These are phyloP conservation scores for Mus minutoides DNA, from an alignment of 2,797 vertebrate species.

Conservation along the genomic window DNA sequence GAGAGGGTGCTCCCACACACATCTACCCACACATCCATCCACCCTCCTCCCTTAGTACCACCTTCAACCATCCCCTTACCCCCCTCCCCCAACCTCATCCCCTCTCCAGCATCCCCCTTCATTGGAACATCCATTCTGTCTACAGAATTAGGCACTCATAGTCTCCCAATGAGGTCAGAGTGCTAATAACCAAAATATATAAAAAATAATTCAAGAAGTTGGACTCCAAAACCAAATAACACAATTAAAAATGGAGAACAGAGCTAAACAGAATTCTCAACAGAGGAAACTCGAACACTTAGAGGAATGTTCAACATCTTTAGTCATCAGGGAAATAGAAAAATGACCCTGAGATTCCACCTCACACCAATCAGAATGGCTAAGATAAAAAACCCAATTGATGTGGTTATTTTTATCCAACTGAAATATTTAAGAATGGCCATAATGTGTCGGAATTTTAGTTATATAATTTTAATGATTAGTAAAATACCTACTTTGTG, in stretches of 20 bases:
- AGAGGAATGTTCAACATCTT: not conserved
- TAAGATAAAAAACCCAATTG: not conserved
- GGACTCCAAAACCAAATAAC: not conserved
- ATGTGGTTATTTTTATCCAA: constrained; percentile 39
- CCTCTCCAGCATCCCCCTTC: not conserved
- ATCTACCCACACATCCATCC: no score
- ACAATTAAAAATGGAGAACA: not conserved
- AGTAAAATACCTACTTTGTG: constrained; percentile 31
- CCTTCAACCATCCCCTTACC: no score
- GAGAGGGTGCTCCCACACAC: no score
- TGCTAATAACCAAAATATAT: not conserved
- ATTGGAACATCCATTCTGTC: not conserved
- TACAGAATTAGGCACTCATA: not conserved
- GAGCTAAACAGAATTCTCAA: not conserved
- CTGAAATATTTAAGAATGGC: constrained; percentile 38
- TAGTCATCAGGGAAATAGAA: not conserved
- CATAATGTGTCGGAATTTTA: constrained; percentile 1
- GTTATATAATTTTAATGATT: constrained; percentile 40
- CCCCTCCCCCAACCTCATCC: no score
- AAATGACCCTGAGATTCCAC: not conserved
- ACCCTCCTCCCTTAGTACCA: no score
- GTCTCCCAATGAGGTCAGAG: not conserved
- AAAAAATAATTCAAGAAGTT: not conserved
- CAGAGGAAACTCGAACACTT: not conserved
- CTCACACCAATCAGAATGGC: not conserved